A percentile compares a stretch with the other conserved stretches of the same genome.
Evolutionary conservation across 2,797 vertebrate genomes (phyloP).

Genomic region (Helicolenus hilgendorfi): DNA sequence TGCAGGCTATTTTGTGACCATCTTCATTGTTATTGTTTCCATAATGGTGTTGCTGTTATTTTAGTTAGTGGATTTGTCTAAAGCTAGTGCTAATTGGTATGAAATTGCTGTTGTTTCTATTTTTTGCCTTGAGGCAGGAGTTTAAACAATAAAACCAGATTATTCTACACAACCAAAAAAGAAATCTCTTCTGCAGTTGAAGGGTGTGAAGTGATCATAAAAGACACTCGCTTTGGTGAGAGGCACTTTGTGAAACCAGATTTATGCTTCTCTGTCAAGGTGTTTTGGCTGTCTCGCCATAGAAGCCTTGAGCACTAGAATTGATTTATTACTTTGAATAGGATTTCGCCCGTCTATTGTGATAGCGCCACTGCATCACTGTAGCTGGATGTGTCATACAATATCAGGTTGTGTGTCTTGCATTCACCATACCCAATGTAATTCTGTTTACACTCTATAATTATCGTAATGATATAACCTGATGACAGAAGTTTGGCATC

Average conservation of each 20-base stretch:
- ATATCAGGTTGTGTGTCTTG: neutral
- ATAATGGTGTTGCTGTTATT: neutral
- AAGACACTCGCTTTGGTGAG: neutral
- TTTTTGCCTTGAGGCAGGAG: neutral
- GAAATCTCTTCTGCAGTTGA: neutral
- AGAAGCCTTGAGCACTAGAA: slow-evolving; percentile 3
- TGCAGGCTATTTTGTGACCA: neutral
- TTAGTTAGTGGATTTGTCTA: neutral
- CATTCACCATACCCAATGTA: neutral
- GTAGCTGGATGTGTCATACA: neutral
- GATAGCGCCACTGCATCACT: neutral
- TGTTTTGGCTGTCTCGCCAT: neutral
- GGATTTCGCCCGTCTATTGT: neutral
- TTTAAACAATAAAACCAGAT: neutral
- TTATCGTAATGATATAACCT: neutral
- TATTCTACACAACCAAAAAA: neutral
- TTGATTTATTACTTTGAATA: slow-evolving; percentile 44
- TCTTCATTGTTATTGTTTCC: neutral
- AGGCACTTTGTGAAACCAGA: slow-evolving; percentile 1
- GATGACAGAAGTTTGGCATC: neutral
- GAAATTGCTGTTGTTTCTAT: neutral
- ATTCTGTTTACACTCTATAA: neutral
- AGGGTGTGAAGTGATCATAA: neutral
- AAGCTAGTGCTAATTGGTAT: neutral
- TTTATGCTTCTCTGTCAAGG: slow-evolving; percentile 27